Evolutionary conservation across 1,140 invertebrate species (phyloP).

Genomic region (Battus philenor): DNA sequence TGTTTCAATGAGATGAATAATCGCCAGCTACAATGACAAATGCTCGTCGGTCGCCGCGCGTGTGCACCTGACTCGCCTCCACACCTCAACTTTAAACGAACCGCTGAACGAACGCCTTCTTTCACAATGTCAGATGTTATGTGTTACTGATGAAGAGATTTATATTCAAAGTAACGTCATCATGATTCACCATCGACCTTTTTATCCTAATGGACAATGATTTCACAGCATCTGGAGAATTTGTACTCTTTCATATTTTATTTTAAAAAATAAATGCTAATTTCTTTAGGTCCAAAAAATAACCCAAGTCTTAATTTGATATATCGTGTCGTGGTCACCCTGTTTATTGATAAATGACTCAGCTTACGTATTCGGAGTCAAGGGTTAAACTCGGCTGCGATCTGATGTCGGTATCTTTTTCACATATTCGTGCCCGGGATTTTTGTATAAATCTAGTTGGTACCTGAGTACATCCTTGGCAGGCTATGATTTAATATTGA

Average conservation of each 20-base stretch:
- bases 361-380: conserved; percentile 56
- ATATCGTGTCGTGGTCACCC: conserved; percentile 35
- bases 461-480: conserved; percentile 17
- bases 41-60: conserved; percentile 47
- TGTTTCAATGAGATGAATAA: conserved; percentile 75
- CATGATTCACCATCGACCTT: conserved; percentile 20
- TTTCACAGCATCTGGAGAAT: too few relatives aligned
- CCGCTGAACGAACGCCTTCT: conserved; percentile 35
- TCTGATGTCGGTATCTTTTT: conserved; percentile 59
- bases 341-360: conserved; percentile 61
- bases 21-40: conserved; percentile 69
- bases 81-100: conserved; percentile 18
- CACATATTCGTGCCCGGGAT: conserved; percentile 40
- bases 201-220: too few relatives aligned
- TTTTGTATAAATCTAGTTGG: conserved; percentile 30
- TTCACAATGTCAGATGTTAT: conserved; percentile 51
- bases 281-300: too few relatives aligned
- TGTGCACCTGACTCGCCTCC: conserved; percentile 60
- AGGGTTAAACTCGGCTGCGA: conserved; percentile 59
- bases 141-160: conserved; percentile 65
- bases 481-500: conserved; percentile 60
- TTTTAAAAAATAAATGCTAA: too few relatives aligned
- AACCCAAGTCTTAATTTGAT: background rate
- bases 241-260: too few relatives aligned
- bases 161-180: conserved; percentile 55